These are phyloP conservation scores for Pogonophryne albipinna DNA, from an alignment of 2,797 vertebrate genomes.

Conservation along the genomic window DNA sequence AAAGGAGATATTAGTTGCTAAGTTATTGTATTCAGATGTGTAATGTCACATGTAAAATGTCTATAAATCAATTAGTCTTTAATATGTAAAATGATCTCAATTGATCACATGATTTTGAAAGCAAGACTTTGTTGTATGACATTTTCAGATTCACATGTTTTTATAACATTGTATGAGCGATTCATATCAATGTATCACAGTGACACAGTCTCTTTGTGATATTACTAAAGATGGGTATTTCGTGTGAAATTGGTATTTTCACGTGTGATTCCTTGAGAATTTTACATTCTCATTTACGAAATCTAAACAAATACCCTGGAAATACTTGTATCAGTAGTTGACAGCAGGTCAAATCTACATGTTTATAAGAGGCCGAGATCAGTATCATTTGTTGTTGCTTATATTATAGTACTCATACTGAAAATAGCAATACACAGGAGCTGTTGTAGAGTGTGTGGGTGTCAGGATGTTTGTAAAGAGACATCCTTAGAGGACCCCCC, in stretches of 20 bases:
- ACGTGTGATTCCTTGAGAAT: neutral
- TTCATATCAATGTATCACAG: too few relatives aligned
- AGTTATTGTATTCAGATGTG: neutral
- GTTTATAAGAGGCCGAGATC: neutral
- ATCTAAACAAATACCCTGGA: neutral
- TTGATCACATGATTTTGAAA: too few relatives aligned
- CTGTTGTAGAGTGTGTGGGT: slow-evolving; percentile 1
- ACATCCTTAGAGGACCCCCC: too few relatives aligned
- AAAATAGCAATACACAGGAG: slow-evolving; percentile 9
- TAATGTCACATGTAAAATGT: neutral
- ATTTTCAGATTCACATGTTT: too few relatives aligned
- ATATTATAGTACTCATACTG: neutral
- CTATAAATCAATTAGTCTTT: neutral
- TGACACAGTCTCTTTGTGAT: too few relatives aligned
- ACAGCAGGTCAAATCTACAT: neutral
- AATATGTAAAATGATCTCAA: neutral
- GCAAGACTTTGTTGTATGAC: too few relatives aligned
- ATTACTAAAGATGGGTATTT: too few relatives aligned
- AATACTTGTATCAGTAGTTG: neutral
- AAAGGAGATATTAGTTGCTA: neutral
- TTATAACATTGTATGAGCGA: too few relatives aligned
- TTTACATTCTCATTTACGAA: neutral
- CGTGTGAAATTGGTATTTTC: neutral
- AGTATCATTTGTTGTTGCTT: neutral
- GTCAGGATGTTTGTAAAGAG: too few relatives aligned